phyloP scores from a whole-genome alignment of 2,113 vertebrate genomes.

The Sylvia atricapilla region DNA sequence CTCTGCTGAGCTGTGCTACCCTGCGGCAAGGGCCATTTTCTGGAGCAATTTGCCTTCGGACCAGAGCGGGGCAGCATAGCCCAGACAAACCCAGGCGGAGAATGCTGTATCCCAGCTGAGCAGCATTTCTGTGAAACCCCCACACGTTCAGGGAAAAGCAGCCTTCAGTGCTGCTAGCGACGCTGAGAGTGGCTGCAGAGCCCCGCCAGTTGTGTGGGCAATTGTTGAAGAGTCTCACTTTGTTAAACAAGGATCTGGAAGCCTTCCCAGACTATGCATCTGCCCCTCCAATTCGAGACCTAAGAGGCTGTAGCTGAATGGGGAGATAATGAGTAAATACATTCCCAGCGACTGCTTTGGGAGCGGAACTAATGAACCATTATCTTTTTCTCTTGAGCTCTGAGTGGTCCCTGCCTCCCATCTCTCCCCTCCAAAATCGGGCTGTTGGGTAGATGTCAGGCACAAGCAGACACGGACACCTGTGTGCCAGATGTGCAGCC shows the following conservation, averaged over 20 bases:
- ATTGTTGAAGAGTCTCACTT: slow-evolving; percentile 39
- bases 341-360: neutral
- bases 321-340: slow-evolving; percentile 58
- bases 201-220: slow-evolving; percentile 17
- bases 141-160: neutral
- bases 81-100: neutral
- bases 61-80: slow-evolving; percentile 46
- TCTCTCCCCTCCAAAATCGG: neutral
- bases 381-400: slow-evolving; percentile 11
- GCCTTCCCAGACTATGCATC: slow-evolving; percentile 50
- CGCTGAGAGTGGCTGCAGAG: neutral
- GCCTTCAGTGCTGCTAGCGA: neutral
- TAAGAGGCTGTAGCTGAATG: slow-evolving; percentile 60
- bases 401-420: neutral
- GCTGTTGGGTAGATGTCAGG: neutral
- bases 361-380: slow-evolving; percentile 46
- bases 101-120: neutral
- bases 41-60: neutral
- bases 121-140: neutral
- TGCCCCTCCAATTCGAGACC: slow-evolving; percentile 49
- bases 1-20: neutral
- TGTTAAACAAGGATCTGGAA: slow-evolving; percentile 46
- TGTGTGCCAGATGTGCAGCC: neutral
- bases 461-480: neutral
- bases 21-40: neutral